These are phyloP conservation scores for Phodopus roborovskii DNA, from an alignment of 2,113 vertebrate genomes.

Conservation along the genomic window DNA sequence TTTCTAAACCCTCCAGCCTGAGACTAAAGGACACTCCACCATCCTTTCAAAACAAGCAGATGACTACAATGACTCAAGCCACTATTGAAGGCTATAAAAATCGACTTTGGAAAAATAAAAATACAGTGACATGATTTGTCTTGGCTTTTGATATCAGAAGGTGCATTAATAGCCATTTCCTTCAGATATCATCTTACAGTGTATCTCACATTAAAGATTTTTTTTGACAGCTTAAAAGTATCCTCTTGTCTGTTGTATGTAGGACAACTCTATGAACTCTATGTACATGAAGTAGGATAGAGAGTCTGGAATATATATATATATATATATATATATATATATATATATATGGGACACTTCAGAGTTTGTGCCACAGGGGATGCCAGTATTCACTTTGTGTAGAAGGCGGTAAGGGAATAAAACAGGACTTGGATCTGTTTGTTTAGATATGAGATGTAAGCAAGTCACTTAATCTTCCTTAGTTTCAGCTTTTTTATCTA, in stretches of 20 bases:
- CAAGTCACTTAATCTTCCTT: neutral
- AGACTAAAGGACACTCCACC: neutral
- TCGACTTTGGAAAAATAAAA: conserved; percentile 39
- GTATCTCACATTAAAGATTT: neutral
- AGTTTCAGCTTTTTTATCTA: neutral
- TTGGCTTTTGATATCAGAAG: neutral
- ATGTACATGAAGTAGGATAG: neutral
- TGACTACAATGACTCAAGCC: conserved; percentile 26
- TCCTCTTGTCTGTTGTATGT: neutral
- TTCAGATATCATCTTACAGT: neutral
- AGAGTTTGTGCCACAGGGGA: neutral
- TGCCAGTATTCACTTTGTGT: neutral
- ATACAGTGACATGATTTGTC: neutral
- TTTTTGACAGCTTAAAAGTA: neutral
- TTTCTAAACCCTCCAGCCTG: neutral
- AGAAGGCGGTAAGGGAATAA: neutral
- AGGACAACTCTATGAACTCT: neutral
- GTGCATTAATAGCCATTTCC: neutral
- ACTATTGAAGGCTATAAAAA: conserved; percentile 51
- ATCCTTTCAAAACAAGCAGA: conserved; percentile 45
- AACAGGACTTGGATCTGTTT: neutral
- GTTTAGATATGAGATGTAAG: neutral
- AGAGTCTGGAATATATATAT: neutral
- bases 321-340: too few species aligned
- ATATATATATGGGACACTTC: too few species aligned